phyloP scores from a whole-genome alignment of 2,888 invertebrate genomes.

The Pasiphila rectangulata region DNA sequence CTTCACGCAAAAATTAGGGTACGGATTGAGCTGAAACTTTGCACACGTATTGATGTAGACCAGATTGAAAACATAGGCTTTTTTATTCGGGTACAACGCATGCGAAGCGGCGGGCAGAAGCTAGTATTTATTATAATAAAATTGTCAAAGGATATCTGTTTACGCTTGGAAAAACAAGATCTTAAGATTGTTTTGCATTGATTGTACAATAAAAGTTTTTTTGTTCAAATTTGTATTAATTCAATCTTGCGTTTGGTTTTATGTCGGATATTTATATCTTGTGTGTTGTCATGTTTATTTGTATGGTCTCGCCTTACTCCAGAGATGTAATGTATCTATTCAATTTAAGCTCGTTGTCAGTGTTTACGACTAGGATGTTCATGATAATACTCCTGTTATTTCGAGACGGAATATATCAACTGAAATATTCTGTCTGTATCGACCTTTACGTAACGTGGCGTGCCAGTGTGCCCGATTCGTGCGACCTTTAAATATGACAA shows the following conservation, averaged over 20 bases:
- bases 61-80: too few relatives aligned
- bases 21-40: too few relatives aligned
- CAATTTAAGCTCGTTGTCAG: slow-evolving; percentile 26
- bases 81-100: too few relatives aligned
- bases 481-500: slow-evolving; percentile 20
- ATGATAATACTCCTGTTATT: slow-evolving; percentile 31
- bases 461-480: slow-evolving; percentile 34
- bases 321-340: slow-evolving; percentile 30
- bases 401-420: slow-evolving; percentile 20
- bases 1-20: too few relatives aligned
- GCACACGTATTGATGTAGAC: too few relatives aligned
- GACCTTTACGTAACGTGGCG: slow-evolving; percentile 40
- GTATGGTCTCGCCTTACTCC: slow-evolving; percentile 21
- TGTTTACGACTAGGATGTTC: slow-evolving; percentile 25
- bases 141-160: too few relatives aligned
- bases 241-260: slow-evolving; percentile 6
- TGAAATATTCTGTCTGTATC: slow-evolving; percentile 14
- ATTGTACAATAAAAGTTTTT: too few relatives aligned
- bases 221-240: slow-evolving; percentile 3
- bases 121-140: too few relatives aligned
- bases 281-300: slow-evolving; percentile 20
- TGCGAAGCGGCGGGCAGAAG: too few relatives aligned
- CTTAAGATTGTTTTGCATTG: too few relatives aligned
- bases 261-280: slow-evolving; percentile 17
- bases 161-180: too few relatives aligned